A percentile compares a stretch with the other conserved stretches of the same genome.
Evolutionary conservation across 1,140 invertebrate species (phyloP).

Genomic region (Scaptomyza montana): DNA sequence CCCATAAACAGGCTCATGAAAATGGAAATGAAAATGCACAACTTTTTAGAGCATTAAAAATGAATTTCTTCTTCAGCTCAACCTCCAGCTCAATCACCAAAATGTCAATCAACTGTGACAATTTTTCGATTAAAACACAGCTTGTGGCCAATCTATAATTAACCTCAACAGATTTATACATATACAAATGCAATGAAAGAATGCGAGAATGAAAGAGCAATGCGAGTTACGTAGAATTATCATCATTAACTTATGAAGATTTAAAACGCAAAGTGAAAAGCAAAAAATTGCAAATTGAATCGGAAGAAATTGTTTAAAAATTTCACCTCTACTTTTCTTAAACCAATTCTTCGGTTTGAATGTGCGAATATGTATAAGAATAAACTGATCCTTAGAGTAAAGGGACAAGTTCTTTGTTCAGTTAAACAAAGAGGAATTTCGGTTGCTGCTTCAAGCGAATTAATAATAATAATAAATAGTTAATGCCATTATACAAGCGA

Average conservation of each 20-base stretch:
- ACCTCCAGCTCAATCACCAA: slow-evolving; percentile 9
- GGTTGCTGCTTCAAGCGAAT: slow-evolving; percentile 63
- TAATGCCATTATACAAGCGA: slow-evolving; percentile 70
- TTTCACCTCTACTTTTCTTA: too few species aligned
- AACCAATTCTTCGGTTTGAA: too few species aligned
- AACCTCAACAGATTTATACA: slow-evolving; percentile 36
- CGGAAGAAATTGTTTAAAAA: slow-evolving; percentile 6
- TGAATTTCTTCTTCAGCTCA: too few species aligned
- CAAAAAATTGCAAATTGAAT: neutral
- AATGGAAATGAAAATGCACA: slow-evolving; percentile 32
- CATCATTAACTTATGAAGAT: slow-evolving; percentile 14
- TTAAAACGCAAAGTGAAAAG: slow-evolving; percentile 4
- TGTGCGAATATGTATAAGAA: too few species aligned
- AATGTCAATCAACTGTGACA: slow-evolving; percentile 72
- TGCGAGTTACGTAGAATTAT: slow-evolving; percentile 41
- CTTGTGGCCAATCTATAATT: slow-evolving; percentile 54
- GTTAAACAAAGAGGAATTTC: too few species aligned
- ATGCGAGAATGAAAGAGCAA: neutral
- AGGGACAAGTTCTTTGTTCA: too few species aligned
- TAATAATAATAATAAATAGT: slow-evolving; percentile 82
- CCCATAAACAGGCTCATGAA: slow-evolving; percentile 25
- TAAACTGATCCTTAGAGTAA: too few species aligned
- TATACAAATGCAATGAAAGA: too few species aligned
- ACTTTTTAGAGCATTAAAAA: slow-evolving; percentile 15
- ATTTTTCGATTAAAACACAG: slow-evolving; percentile 63